These are phyloP conservation scores for Platalea minor DNA, from an alignment of 2,797 vertebrate species.

Conservation along the genomic window DNA sequence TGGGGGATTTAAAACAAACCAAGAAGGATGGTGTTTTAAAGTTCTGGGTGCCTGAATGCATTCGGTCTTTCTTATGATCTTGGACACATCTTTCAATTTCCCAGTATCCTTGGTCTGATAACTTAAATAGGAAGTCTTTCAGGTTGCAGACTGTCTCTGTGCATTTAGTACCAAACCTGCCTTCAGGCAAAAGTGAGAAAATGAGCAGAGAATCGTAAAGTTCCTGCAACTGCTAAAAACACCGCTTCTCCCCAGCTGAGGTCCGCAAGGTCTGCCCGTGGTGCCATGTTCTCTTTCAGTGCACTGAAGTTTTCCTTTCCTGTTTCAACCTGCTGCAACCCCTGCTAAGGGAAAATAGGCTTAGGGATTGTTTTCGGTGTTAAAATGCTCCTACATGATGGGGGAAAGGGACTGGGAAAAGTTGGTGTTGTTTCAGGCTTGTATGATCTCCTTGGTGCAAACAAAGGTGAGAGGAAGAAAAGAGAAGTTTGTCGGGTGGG, in stretches of 20 bases:
- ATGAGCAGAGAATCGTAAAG: neutral
- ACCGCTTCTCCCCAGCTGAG: neutral
- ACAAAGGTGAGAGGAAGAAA: neutral
- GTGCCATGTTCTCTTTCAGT: neutral
- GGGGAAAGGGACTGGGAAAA: neutral
- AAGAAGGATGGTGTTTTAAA: neutral
- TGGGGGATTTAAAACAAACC: neutral
- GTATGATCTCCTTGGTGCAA: fast-evolving
- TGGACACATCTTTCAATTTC: neutral
- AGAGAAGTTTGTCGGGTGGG: neutral
- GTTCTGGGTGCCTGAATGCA: neutral
- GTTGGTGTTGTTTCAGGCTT: neutral
- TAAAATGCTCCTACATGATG: neutral
- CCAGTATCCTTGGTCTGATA: neutral
- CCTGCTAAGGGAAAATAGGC: neutral
- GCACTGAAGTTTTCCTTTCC: neutral
- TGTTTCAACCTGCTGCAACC: neutral
- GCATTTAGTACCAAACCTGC: neutral
- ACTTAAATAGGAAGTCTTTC: neutral
- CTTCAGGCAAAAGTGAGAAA: neutral
- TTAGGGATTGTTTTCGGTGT: neutral
- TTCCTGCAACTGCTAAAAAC: neutral
- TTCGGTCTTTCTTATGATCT: neutral
- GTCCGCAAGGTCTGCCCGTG: fast-evolving
- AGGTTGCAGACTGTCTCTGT: neutral